phyloP scores from a whole-genome alignment of 2,888 invertebrate genomes.

The Nycteola revayana region DNA sequence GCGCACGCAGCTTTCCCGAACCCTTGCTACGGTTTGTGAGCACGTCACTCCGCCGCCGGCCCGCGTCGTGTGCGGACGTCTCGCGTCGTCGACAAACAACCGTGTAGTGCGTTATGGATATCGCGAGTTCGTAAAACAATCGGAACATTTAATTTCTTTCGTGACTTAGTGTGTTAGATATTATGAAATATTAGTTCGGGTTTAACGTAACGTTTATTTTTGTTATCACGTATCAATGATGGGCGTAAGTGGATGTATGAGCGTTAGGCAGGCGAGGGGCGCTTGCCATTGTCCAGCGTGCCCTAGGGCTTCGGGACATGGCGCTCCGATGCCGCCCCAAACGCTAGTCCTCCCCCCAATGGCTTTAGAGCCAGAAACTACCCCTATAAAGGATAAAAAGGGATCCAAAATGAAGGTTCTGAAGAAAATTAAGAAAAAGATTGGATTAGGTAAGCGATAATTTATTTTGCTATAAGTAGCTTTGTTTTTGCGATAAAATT shows the following conservation, averaged over 20 bases:
- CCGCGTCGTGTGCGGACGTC: conserved; percentile 63
- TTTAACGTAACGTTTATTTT: conserved; percentile 14
- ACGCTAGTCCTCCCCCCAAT: conserved; percentile 73
- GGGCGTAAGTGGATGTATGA: conserved; percentile 81
- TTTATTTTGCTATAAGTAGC: too few species aligned
- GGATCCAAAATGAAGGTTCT: conserved; percentile 92
- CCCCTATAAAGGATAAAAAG: conserved; percentile 74
- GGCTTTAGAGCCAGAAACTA: conserved; percentile 70
- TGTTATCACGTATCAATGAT: conserved; percentile 63
- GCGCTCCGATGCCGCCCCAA: conserved; percentile 63
- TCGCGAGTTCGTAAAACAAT: conserved; percentile 33
- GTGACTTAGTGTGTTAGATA: conserved; percentile 18
- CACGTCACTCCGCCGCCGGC: conserved; percentile 61
- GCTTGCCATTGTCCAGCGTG: conserved; percentile 81
- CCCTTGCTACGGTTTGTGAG: conserved; percentile 20
- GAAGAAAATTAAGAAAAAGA: conserved; percentile 94
- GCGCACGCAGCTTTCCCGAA: conserved; percentile 47
- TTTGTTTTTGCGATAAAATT: too few species aligned
- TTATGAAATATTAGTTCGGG: conserved; percentile 25
- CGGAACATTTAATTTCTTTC: conserved; percentile 10
- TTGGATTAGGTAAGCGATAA: conserved; percentile 89
- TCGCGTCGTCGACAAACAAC: conserved; percentile 32
- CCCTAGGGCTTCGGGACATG: conserved; percentile 68
- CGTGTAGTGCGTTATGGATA: conserved; percentile 34
- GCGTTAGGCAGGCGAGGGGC: conserved; percentile 80